Base-by-base conservation (phyloP, 2,113 vertebrate species). In the Cathartes aura region DNA sequence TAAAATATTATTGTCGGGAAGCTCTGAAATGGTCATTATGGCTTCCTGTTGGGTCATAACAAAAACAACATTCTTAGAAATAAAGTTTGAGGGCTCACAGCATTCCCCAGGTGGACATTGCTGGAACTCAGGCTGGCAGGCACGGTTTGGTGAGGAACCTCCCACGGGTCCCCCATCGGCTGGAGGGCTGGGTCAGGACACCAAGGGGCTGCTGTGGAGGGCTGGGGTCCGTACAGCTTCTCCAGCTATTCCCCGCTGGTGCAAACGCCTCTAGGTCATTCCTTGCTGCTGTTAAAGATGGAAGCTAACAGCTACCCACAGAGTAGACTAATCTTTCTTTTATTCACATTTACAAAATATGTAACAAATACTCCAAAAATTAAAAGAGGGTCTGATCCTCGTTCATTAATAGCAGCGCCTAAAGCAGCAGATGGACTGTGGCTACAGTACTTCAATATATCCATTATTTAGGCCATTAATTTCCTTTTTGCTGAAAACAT, bases 401-500 rank as follows among this genome's bases (percentile, higher is more conserved):
- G 55, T n/a, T 58, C 59, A 40, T 55, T 79, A 90, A 14, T 0
- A 89, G 42, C 62, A 81, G 38, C 1, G 1, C 64, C 91, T 95
- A 78, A 96, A 95, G 95, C 92, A 98, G 94, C 97, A 98, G 95
- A 95, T 97, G 96, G 90, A 96, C 90, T 87, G 87, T 87, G 95
- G 93, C 92, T 97, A 82, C 72, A 52, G 67, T 40, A 85, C 80
- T 82, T 95, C 94, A 94, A 94, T 90, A 91, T 96, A 97, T 97
- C 96, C 93, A 98, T 98, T 98, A 97, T 96, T 98, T 97, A 98
- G 93, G 52, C 90, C 95, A 97, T 94, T 97, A 96, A 98, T 98
- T 98, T 98, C 90, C 96, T 97, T 85, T 96, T 84, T 70, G 75
- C 82, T 67, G 84, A 75, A 97, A 97, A 97, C 94, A 97, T 97